Percentiles rank a stretch among this genome's conserved stretches.
These are phyloP conservation scores for Cheumatopsyche charites DNA, from an alignment of 1,140 invertebrate species.

Conservation along the genomic window DNA sequence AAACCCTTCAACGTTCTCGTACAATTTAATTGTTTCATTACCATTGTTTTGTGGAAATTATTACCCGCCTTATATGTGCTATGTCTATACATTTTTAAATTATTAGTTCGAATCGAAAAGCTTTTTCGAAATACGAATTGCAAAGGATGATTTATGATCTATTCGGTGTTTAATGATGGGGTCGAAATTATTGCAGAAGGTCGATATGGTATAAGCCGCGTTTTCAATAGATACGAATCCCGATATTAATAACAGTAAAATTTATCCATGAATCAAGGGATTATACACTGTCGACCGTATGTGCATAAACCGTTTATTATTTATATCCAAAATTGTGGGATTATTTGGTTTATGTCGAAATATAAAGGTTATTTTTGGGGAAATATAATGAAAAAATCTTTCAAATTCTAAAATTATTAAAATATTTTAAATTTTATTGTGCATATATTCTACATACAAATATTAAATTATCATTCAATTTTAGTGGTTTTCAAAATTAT, in stretches of 20 bases:
- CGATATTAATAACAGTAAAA: constrained; percentile 22
- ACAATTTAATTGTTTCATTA: constrained; percentile 45
- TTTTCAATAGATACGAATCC: no score
- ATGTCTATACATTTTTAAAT: no score
- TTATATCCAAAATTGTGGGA: not conserved
- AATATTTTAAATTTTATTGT: no score
- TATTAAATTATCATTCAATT: no score
- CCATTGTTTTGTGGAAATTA: constrained; percentile 35
- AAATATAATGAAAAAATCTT: no score
- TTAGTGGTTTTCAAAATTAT: no score
- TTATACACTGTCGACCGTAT: not conserved
- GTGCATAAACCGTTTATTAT: constrained; percentile 29
- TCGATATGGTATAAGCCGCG: not conserved
- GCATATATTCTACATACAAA: no score
- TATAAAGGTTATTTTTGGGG: no score
- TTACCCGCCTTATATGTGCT: no score
- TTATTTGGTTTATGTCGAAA: no score
- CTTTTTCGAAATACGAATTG: not conserved
- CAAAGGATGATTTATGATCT: constrained; percentile 6
- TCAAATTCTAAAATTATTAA: no score
- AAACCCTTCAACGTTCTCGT: constrained; percentile 15
- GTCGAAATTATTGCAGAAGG: not conserved
- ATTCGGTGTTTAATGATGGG: not conserved
- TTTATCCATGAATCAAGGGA: constrained; percentile 16
- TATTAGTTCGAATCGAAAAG: not conserved